Base-by-base conservation (phyloP, 2,113 vertebrate genomes). In the Notothenia coriiceps region DNA sequence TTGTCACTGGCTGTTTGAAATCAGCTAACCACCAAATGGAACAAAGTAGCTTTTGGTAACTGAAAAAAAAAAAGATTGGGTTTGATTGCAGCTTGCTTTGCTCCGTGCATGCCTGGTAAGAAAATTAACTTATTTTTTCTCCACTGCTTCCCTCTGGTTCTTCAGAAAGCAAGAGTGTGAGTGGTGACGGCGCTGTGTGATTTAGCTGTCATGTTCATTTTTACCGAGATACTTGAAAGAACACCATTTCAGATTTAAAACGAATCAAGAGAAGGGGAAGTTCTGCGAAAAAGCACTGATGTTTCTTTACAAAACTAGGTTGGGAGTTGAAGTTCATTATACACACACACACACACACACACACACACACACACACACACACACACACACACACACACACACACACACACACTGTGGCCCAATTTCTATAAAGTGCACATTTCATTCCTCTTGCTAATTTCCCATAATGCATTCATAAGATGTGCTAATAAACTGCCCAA, bases 401-500 rank as follows among this genome's bases (percentile, higher is more conserved):
- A 74, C 13, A n/a, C 40, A 50, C 57, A 50, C 52, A 50, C 50
- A 71, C 40, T n/a, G 43, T 74, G 56, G 74, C 81, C 46, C 66
- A 35, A 29, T 84, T 85, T 72, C 67, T 46, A 25, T 57, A 43
- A 75, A 69, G 79, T 57, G 18, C 33, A 72, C n/a, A 65, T 70
- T 80, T 77, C 8, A 47, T 82, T 75, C 62, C 69, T 60, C 71
- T 69, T 70, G 68, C 81, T 84, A 68, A 83, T 92, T 87, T 91
- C 52, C 66, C 80, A 74, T 88, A 89, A 91, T 89, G 63, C 76
- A 89, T 91, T 90, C 83, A 43, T 64, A 87, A 82, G 76, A 87
- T 87, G 83, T 92, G 85, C 86, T 92, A 90, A 92, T 92, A 86
- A 92, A 87, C 86, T 76, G 57, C 74, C 69, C 43, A 15, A 22